These are phyloP conservation scores for Bombyx mori DNA, from an alignment of 1,140 invertebrate genomes.

Conservation along the genomic window DNA sequence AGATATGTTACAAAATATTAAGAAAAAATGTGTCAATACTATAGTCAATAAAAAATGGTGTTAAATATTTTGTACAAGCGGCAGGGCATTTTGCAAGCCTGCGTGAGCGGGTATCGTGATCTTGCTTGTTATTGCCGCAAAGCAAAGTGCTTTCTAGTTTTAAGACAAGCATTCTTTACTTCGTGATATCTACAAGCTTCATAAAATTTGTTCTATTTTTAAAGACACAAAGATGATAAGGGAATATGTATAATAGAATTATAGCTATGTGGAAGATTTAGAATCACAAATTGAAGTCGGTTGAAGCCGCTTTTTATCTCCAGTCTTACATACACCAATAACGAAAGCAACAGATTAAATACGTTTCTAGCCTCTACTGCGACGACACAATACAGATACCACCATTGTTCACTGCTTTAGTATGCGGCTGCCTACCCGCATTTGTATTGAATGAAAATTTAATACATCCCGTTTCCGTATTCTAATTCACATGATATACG, in stretches of 20 bases:
- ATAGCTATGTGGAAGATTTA: conserved; percentile 2
- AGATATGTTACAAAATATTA: no score
- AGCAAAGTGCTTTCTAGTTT: no score
- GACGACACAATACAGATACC: conserved; percentile 30
- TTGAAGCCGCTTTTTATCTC: no score
- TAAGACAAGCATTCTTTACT: no score
- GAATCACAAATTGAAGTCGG: no score
- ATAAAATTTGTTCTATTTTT: conserved; percentile 21
- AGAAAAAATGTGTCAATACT: no score
- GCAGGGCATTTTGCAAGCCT: no score
- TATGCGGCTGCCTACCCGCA: conserved; percentile 26
- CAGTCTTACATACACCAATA: conserved; percentile 36
- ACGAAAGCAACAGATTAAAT: conserved; percentile 36
- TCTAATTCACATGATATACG: conserved; percentile 17
- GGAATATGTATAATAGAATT: conserved; percentile 10
- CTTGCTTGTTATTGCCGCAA: no score
- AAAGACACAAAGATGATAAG: no score
- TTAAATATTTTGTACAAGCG: no score
- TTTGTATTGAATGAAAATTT: conserved; percentile 48
- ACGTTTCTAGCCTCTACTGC: conserved; percentile 12
- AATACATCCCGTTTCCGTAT: conserved; percentile 27
- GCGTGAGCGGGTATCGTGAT: no score
- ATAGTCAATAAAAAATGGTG: no score
- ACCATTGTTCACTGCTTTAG: conserved; percentile 31
- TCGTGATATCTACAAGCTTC: not conserved